Evolutionary conservation across 2,797 vertebrate genomes (phyloP), one percentile per base, ranked within the genome.

Genomic region (Salarias fasciatus): DNA sequence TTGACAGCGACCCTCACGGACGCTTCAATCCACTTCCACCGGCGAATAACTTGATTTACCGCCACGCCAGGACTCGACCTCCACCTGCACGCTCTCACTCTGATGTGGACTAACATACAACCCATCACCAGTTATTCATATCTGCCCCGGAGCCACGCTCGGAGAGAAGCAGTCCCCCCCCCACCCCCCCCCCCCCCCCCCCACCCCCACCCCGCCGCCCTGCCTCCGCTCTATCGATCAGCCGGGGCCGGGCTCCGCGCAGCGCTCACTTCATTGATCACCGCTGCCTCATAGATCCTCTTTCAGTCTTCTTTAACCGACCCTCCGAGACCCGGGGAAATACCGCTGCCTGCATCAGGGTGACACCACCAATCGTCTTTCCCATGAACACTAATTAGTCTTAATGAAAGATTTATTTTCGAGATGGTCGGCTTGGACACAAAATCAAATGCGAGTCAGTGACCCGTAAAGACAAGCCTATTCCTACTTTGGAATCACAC

Each of bases 241-340:
- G 49, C 49, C 37, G 28, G 9, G 36, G 50, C 40, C 69, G 63
- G 71, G 46, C 63, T 78, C 59, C 18, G 42, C 59, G 67, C 30
- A 53, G 48, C 53, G 52, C 76, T 85, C 72, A 62, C 44, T 63
- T 59, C 73, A 91, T 88, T 84, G 87, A 91, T 91, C 76, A 80
- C 10, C 54, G 59, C 70, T 38, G 60, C 73, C 77, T 83, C 50
- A 41, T 58, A 68, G 64, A 79, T 80, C 71, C 59, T 69, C 66
- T 59, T 59, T 53, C 29, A 65, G 75, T 64, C 41, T 38, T 70
- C 51, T 79, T 80, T 75, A 77, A 85, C 38, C 5, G 51, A 77
- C 73, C 86, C 82, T 81, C 58, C 45, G 69, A 82, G 83, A 86
- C 66, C 4, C 2, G 0, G 28, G 53, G 60, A 84, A 73, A 83